Percentiles rank a stretch among this genome's conserved stretches.
phyloP scores from a whole-genome alignment of 2,113 vertebrate species.

The Dunckerocampus dactyliophorus region DNA sequence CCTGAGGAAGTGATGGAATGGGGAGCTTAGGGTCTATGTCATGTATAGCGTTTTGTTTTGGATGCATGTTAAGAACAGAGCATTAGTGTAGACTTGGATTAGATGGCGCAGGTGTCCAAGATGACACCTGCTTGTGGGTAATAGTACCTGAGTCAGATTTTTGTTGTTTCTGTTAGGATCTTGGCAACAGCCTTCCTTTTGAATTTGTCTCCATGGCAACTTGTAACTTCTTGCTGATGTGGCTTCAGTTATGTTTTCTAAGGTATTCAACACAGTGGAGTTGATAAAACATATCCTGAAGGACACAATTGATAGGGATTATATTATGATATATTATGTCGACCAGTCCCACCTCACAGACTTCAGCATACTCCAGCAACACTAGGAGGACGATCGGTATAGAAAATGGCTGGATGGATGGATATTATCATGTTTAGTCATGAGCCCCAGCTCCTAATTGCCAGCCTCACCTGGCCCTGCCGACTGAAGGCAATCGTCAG shows the following conservation, averaged over 20 bases:
- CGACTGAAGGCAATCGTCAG: not conserved
- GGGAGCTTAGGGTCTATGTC: not conserved
- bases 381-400: too few species aligned
- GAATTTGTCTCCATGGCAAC: constrained; percentile 54
- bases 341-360: too few species aligned
- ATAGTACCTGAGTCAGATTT: constrained; percentile 39
- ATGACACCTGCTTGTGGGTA: constrained; percentile 6
- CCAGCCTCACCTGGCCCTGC: not conserved
- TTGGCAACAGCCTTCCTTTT: constrained; percentile 25
- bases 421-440: not conserved
- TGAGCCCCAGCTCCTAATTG: not conserved
- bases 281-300: not conserved
- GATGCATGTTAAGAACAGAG: not conserved
- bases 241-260: constrained; percentile 21
- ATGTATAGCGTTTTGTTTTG: not conserved
- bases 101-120: not conserved
- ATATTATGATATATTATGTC: not conserved
- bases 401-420: too few species aligned
- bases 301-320: not conserved
- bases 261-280: constrained; percentile 25
- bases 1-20: not conserved
- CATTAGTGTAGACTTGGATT: too few species aligned
- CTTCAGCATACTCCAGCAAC: too few species aligned
- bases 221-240: constrained; percentile 37
- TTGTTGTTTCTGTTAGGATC: constrained; percentile 27